Evolutionary conservation across 2,888 invertebrate genomes (phyloP).

Genomic region (Axea sp.): DNA sequence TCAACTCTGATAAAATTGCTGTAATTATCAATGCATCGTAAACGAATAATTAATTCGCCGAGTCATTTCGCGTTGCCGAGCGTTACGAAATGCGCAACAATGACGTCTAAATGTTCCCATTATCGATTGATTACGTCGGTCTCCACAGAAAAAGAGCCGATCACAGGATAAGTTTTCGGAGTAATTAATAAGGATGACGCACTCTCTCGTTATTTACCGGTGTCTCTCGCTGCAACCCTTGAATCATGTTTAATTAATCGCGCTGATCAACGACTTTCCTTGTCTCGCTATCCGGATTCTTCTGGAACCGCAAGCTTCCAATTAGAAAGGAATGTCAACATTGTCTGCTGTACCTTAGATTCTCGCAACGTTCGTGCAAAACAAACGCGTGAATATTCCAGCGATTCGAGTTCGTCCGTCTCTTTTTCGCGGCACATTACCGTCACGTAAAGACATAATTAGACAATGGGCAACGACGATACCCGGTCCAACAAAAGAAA

Average conservation of each 20-base stretch:
- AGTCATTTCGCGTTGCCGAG: conserved; percentile 20
- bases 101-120: conserved; percentile 11
- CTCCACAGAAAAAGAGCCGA: conserved; percentile 5
- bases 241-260: conserved; percentile 62
- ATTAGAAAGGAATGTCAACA: conserved; percentile 68
- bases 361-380: conserved; percentile 24
- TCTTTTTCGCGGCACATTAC: conserved; percentile 14
- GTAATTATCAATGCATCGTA: conserved; percentile 33
- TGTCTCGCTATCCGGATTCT: conserved; percentile 40
- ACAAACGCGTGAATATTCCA: conserved; percentile 67
- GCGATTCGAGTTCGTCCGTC: conserved; percentile 59
- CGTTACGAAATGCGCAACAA: conserved; percentile 33
- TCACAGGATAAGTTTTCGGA: conserved; percentile 8
- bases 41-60: conserved; percentile 37
- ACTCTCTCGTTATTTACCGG: conserved; percentile 47
- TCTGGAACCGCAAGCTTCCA: conserved; percentile 64
- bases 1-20: conserved; percentile 18
- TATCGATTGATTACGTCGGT: conserved; percentile 22
- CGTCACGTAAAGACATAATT: conserved; percentile 28
- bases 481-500: too few species aligned
- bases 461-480: too few species aligned
- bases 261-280: conserved; percentile 53
- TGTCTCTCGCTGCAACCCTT: conserved; percentile 40
- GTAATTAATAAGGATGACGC: conserved; percentile 49
- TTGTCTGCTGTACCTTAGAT: conserved; percentile 32